Conservation (phyloP, 2,113 vertebrate species). For the Marmota monax region DNA sequence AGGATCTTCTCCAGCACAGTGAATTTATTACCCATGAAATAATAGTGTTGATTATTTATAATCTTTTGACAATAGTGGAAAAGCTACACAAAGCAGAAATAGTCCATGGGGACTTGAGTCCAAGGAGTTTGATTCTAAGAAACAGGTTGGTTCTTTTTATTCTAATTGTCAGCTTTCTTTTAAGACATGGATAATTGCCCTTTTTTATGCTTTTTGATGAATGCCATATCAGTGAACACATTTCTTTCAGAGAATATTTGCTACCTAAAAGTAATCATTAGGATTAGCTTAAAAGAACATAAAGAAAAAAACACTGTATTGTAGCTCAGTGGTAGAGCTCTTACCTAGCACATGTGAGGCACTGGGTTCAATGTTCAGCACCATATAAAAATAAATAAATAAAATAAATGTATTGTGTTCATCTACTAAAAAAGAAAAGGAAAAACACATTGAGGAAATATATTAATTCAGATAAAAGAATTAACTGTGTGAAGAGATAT, state of each 20-base stretch:
- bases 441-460: background rate
- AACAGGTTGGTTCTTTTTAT: constrained; percentile 83
- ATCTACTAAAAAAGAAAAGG: background rate
- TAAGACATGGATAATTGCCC: background rate
- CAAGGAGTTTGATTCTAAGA: constrained; percentile 88
- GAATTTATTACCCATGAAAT: constrained; percentile 82
- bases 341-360: too few relatives aligned
- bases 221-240: background rate
- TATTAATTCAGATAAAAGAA: background rate
- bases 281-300: constrained; percentile 32
- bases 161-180: background rate
- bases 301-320: constrained; percentile 9
- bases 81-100: constrained; percentile 91
- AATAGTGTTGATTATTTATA: constrained; percentile 82
- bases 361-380: too few relatives aligned
- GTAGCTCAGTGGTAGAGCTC: too few relatives aligned
- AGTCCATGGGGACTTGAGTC: constrained; percentile 90
- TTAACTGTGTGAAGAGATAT: background rate
- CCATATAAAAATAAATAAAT: too few relatives aligned
- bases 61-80: constrained; percentile 89
- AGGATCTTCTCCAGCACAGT: constrained; percentile 85
- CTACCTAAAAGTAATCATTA: constrained; percentile 31
- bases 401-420: too few relatives aligned
- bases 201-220: constrained; percentile 56
- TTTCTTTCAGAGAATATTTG: constrained; percentile 49